Evolutionary conservation across 2,797 vertebrate genomes (phyloP), one percentile per base, ranked within the genome.

Genomic region (Delichon dasypus): DNA sequence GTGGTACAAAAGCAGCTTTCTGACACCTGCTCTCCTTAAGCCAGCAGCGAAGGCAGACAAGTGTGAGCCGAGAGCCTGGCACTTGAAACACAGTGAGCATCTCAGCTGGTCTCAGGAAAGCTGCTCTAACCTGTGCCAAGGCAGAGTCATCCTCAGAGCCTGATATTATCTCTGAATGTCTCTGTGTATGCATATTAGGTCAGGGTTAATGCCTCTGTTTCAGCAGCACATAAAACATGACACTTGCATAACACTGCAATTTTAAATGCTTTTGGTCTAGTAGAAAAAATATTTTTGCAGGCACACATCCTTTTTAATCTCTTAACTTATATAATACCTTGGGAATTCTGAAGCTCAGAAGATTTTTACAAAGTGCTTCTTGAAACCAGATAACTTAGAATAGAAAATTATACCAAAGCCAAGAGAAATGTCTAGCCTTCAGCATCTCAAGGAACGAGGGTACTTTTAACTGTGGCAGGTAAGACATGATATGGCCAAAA

Each of bases 201-300:
- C 70, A 82, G 45, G 7, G 71, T 92, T 73, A 89, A 79, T 89
- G 53, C 51, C 82, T 77, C 65, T 93, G 38, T 61, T 85, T 92
- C 86, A 93, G 88, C 67, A 95, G 66, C 67, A 76, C 40, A 74
- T 86, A 70, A 95, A 80, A 85, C 25, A 40, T 32, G 65, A 34
- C 42, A 64, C 54, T 71, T 62, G 32, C 81, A 55, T 73, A 79
- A 90, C 54, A 68, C 36, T 72, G 40, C 60, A 87, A 72, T 75
- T 87, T 76, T 38, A 83, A 80, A 88, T 55, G 21, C 36, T 60
- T 85, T 55, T 16, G 13, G 89, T 78, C 32, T 9, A 85, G 47
- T 14, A 72, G 54, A 66, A 92, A 88, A 87, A 22, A 30, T 27
- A 32, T 77, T 89, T 74, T 88, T 48, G 50, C 40, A 62, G 20